Conservation (phyloP, 2,888 invertebrate species). For the Xanthorhoe designata region DNA sequence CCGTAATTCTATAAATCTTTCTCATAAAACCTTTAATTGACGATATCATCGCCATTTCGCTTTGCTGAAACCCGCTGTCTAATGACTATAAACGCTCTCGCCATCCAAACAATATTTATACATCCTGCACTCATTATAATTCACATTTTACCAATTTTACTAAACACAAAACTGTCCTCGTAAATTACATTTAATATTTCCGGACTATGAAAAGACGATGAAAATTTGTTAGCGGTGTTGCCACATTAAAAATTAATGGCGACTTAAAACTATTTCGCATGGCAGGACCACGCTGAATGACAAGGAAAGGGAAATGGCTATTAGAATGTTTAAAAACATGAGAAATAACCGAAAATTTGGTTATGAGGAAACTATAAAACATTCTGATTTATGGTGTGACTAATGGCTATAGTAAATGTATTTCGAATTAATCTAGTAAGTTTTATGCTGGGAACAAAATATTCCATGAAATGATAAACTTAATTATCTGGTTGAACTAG, state of each 20-base stretch:
- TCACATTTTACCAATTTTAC: slow-evolving; percentile 77
- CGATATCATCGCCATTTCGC: slow-evolving; percentile 61
- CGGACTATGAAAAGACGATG: slow-evolving; percentile 72
- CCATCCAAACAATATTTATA: slow-evolving; percentile 77
- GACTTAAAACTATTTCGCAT: slow-evolving; percentile 81
- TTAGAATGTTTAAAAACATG: slow-evolving; percentile 76
- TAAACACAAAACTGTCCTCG: slow-evolving; percentile 75
- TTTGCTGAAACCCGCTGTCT: slow-evolving; percentile 57
- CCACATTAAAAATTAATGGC: slow-evolving; percentile 80
- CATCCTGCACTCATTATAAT: slow-evolving; percentile 72
- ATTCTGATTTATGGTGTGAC: slow-evolving; percentile 60
- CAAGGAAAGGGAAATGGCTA: slow-evolving; percentile 78
- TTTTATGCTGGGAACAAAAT: not conserved
- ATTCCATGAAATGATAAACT: not conserved
- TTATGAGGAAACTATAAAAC: slow-evolving; percentile 75
- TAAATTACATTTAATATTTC: slow-evolving; percentile 84
- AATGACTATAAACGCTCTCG: slow-evolving; percentile 65
- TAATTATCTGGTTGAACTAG: not conserved
- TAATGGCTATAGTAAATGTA: slow-evolving; percentile 41
- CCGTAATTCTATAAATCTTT: slow-evolving; percentile 5
- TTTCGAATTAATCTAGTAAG: slow-evolving; percentile 23
- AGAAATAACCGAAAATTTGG: slow-evolving; percentile 64
- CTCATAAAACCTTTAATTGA: slow-evolving; percentile 42
- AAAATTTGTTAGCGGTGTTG: slow-evolving; percentile 73
- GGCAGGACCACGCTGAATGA: slow-evolving; percentile 67